Base-by-base conservation (phyloP, 2,113 vertebrate species). In the Phyllostomus hastatus region DNA sequence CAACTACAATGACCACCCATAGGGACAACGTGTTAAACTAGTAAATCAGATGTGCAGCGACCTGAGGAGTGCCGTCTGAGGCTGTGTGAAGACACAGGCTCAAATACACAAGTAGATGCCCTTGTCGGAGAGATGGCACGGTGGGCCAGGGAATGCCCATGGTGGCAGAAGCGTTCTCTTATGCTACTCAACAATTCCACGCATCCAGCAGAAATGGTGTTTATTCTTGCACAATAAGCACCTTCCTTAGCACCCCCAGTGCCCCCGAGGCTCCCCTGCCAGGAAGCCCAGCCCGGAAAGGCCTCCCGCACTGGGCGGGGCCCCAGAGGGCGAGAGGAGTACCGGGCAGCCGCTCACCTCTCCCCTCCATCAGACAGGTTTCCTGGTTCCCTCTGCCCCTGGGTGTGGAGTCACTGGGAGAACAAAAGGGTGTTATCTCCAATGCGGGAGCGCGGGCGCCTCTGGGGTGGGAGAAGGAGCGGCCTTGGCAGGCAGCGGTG, bases 341-440 rank as follows among this genome's bases (percentile, higher is more conserved):
- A 41, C 38, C 38, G 59, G 81, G 52, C 90, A 73, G 90, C 57
- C 66, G 57, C 61, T 73, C 26, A 80, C 78, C 73, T 72, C 80
- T 88, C 57, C 91, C 89, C n/a, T 78, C 43, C 43, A 35, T 86
- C 93, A 72, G 79, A 67, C n/a, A 46, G 28, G 67, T 89, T 97
- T 97, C 88, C 76, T 89, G 91, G 52, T 72, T 52, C 97, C 24
- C 87, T 96, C 88, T 69, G 76, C 38, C 43, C n/a, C 28, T 67
- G 96, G 96, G 96, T 82, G 92, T 97, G 96, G 87, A 94, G 57
- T 64, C 75, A 28, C 24, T 2, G 24, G 38, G 88, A 92, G 59
- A 96, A 97, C 97, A 95, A 95, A 95, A 87, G 86, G 70, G 82
- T 75, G 59, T 95, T 96, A 92, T 96, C 94, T 52, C 43, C 38